These are phyloP conservation scores for Speoplatyrhinus poulsoni DNA, from an alignment of 2,113 vertebrate genomes.

Conservation along the genomic window DNA sequence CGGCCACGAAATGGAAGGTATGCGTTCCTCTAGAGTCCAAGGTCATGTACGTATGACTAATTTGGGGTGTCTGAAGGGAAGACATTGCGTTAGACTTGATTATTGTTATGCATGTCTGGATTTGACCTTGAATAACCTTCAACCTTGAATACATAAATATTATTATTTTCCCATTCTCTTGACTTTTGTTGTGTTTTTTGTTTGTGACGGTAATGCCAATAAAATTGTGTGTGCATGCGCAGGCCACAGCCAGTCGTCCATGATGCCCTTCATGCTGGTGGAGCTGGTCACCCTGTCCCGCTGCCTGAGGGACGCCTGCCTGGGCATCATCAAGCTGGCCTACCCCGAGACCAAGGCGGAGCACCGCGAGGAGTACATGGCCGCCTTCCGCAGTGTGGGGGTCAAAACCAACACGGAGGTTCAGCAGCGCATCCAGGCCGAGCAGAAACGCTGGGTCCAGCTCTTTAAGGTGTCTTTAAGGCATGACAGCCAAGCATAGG, in stretches of 20 bases:
- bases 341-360: conserved; percentile 94
- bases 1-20: conserved; percentile 90
- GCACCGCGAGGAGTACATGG: conserved; percentile 90
- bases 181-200: too few relatives aligned
- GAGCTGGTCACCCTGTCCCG: conserved; percentile 91
- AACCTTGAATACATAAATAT: too few relatives aligned
- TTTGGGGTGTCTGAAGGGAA: too few relatives aligned
- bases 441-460: conserved; percentile 95
- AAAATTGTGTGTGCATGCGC: conserved; percentile 19
- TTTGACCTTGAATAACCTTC: too few relatives aligned
- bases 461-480: conserved; percentile 88
- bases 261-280: conserved; percentile 94
- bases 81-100: background rate
- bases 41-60: too few relatives aligned
- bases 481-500: background rate
- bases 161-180: too few relatives aligned
- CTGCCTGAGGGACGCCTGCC: conserved; percentile 92
- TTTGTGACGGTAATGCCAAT: too few relatives aligned
- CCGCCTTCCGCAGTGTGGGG: conserved; percentile 90
- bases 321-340: conserved; percentile 96
- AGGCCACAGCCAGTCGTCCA: conserved; percentile 89
- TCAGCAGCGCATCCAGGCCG: conserved; percentile 88
- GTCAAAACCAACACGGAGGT: conserved; percentile 86
- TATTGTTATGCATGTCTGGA: background rate
- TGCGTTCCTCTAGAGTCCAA: background rate